Conservation (phyloP, 2,113 vertebrate genomes). For the Parotia lawesii region DNA sequence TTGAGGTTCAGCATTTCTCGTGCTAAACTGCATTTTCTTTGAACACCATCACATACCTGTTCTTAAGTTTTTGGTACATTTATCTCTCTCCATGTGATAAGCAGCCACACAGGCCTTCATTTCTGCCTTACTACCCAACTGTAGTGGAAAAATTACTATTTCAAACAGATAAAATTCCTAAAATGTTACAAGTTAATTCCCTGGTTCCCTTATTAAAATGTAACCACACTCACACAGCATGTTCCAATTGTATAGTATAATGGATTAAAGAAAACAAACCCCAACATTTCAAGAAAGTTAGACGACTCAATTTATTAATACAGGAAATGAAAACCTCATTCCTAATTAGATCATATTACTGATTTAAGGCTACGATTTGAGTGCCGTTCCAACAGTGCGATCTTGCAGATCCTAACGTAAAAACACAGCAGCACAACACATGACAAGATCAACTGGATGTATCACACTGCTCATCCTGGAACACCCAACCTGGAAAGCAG, state of each 20-base stretch:
- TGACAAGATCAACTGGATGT: neutral
- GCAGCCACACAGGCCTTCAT: constrained; percentile 26
- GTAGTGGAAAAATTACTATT: neutral
- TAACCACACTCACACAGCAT: constrained; percentile 53
- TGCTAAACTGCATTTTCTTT: constrained; percentile 75
- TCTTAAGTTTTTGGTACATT: constrained; percentile 66
- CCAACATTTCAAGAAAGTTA: constrained; percentile 51
- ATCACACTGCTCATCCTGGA: neutral
- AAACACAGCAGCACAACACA: constrained; percentile 21
- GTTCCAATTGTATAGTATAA: constrained; percentile 33
- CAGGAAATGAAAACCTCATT: constrained; percentile 71
- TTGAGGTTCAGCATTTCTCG: constrained; percentile 80
- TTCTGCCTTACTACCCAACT: neutral
- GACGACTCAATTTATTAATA: constrained; percentile 64
- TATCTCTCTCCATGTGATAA: constrained; percentile 40
- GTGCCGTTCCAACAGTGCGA: constrained; percentile 35
- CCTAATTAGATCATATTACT: constrained; percentile 67
- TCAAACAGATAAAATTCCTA: constrained; percentile 16
- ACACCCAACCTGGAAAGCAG: neutral
- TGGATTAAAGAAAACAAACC: neutral
- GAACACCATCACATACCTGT: constrained; percentile 68
- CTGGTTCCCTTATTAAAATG: constrained; percentile 35
- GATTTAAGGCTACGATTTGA: constrained; percentile 64
- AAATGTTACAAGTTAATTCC: constrained; percentile 31
- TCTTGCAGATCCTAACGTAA: constrained; percentile 47